Evolutionary conservation across 2,888 invertebrate genomes (phyloP).

Genomic region (Neoascia interrupta): DNA sequence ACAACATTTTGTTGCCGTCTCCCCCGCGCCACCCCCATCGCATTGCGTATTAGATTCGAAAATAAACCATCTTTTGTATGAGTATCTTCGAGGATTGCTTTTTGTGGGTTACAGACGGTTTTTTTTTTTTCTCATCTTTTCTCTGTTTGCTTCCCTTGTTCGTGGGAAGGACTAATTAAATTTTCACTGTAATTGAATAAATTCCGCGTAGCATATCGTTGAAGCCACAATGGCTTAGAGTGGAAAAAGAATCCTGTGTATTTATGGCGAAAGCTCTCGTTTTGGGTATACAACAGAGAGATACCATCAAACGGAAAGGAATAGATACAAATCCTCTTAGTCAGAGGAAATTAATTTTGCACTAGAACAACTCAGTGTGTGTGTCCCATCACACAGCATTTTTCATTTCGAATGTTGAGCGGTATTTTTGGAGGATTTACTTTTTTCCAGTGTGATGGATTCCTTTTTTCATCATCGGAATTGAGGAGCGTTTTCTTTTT

Average conservation of each 20-base stretch:
- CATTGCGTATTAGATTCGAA: constrained; percentile 50
- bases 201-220: constrained; percentile 43
- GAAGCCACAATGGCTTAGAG: constrained; percentile 18
- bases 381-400: too few species aligned
- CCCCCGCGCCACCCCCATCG: not conserved
- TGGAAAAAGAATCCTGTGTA: not conserved
- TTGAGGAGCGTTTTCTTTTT: too few species aligned
- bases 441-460: too few species aligned
- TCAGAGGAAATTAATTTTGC: constrained; percentile 53
- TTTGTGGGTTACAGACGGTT: constrained; percentile 30
- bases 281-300: too few species aligned
- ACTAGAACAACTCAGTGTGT: constrained; percentile 21
- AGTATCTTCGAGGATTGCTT: constrained; percentile 30
- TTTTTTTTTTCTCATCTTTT: constrained; percentile 1
- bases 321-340: constrained; percentile 55
- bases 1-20: too few species aligned
- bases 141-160: not conserved
- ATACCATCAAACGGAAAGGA: constrained; percentile 26
- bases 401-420: constrained; percentile 12
- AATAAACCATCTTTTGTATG: constrained; percentile 51
- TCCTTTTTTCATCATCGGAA: too few species aligned
- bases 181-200: constrained; percentile 64
- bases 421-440: not conserved
- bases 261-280: too few species aligned
- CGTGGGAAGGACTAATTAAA: constrained; percentile 53